Conservation (phyloP, 2,113 vertebrate genomes). For the Hymenochirus boettgeri region DNA sequence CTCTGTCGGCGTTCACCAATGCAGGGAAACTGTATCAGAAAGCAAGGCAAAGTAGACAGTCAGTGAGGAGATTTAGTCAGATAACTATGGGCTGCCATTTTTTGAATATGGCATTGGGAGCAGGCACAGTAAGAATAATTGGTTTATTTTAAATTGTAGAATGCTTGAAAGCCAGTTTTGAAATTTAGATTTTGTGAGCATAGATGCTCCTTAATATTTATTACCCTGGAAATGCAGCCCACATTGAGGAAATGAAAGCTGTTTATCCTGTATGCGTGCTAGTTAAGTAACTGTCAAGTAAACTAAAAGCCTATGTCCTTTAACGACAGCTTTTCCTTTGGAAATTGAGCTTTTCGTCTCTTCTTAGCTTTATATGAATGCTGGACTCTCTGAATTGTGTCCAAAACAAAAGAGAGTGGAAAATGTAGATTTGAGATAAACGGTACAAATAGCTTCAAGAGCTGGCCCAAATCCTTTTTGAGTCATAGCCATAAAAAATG, state of each 20-base stretch:
- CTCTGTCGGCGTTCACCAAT: too few relatives aligned
- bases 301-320: slow-evolving; percentile 26
- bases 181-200: too few relatives aligned
- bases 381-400: slow-evolving; percentile 32
- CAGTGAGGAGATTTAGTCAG: too few relatives aligned
- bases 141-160: too few relatives aligned
- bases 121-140: too few relatives aligned
- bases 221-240: slow-evolving; percentile 30
- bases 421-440: slow-evolving; percentile 40
- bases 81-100: too few relatives aligned
- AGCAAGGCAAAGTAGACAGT: too few relatives aligned
- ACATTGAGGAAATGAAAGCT: slow-evolving; percentile 41
- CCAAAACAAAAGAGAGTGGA: slow-evolving; percentile 38
- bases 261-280: slow-evolving; percentile 38
- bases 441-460: slow-evolving; percentile 39
- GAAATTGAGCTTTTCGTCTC: slow-evolving; percentile 28
- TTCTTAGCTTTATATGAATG: slow-evolving; percentile 23
- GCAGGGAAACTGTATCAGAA: too few relatives aligned
- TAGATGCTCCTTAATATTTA: slow-evolving; percentile 40
- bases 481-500: slow-evolving; percentile 38
- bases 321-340: slow-evolving; percentile 37
- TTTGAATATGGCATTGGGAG: too few relatives aligned
- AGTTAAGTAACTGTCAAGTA: slow-evolving; percentile 40
- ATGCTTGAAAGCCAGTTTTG: too few relatives aligned
- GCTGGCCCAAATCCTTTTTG: slow-evolving; percentile 28